Evolutionary conservation across 2,888 invertebrate genomes (phyloP).

Genomic region (Archaeoteleia sp.): DNA sequence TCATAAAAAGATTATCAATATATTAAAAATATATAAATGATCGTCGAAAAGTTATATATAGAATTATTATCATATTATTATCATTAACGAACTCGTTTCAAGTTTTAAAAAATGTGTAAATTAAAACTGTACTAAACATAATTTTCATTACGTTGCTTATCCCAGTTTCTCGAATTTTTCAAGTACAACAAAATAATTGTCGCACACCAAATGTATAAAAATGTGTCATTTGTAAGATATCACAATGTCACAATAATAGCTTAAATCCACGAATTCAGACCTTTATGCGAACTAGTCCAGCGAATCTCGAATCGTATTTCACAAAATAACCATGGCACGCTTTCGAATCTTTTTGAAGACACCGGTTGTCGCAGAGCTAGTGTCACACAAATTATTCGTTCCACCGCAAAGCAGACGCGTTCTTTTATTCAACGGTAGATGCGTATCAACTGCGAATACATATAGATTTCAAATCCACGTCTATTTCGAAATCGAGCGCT

Average conservation of each 20-base stretch:
- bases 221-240: too few species aligned
- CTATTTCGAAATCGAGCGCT: background rate
- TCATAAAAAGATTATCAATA: too few species aligned
- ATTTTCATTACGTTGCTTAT: too few species aligned
- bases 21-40: too few species aligned
- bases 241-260: background rate
- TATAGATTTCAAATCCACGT: background rate
- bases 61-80: too few species aligned
- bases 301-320: background rate
- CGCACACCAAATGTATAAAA: too few species aligned
- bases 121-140: too few species aligned
- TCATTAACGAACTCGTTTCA: too few species aligned
- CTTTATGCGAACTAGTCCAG: background rate
- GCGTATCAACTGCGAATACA: background rate
- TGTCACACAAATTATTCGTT: constrained; percentile 7
- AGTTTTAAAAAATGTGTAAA: too few species aligned
- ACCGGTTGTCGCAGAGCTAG: background rate
- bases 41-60: constrained; percentile 9
- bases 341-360: constrained; percentile 5
- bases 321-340: constrained; percentile 1
- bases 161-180: too few species aligned
- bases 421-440: constrained; percentile 15
- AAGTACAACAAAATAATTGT: too few species aligned
- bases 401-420: constrained; percentile 13
- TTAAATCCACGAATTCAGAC: constrained; percentile 2